phyloP scores from a whole-genome alignment of 2,888 invertebrate genomes.

The Aspidiotus rigidus region DNA sequence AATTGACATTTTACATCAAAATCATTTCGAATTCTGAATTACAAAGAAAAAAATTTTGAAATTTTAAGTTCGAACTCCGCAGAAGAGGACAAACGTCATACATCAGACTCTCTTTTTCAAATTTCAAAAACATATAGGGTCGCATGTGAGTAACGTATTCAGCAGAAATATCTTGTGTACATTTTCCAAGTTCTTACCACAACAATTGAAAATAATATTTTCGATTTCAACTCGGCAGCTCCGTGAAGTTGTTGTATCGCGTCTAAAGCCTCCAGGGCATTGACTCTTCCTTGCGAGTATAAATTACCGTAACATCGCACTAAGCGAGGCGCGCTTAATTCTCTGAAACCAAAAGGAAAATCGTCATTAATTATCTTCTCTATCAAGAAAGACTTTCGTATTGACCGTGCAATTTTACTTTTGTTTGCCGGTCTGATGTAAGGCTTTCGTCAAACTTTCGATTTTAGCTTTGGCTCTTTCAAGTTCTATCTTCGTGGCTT shows the following conservation, averaged over 20 bases:
- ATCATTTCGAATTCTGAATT: too few species aligned
- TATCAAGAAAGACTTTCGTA: not conserved
- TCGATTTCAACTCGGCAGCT: slow-evolving; percentile 81
- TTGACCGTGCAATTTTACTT: not conserved
- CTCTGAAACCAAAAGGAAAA: slow-evolving; percentile 42
- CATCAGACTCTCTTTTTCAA: too few species aligned
- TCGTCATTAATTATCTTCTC: not conserved
- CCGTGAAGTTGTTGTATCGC: slow-evolving; percentile 68
- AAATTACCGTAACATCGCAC: slow-evolving; percentile 74
- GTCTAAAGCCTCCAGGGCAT: slow-evolving; percentile 77
- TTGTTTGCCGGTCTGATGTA: slow-evolving; percentile 7
- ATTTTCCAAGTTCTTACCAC: slow-evolving; percentile 59
- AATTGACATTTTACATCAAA: too few species aligned
- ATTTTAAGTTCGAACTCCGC: too few species aligned
- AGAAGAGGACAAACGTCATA: too few species aligned
- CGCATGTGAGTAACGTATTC: too few species aligned
- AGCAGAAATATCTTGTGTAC: not conserved
- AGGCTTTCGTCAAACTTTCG: slow-evolving; percentile 36
- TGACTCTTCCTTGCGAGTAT: slow-evolving; percentile 74
- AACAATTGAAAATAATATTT: slow-evolving; percentile 89
- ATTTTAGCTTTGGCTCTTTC: slow-evolving; percentile 43
- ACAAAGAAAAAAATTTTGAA: too few species aligned
- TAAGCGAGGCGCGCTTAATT: slow-evolving; percentile 45
- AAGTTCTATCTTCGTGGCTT: slow-evolving; percentile 44
- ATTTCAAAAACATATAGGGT: too few species aligned